A percentile compares a stretch with the other conserved stretches of the same genome.
Conservation (phyloP, 2,113 vertebrate genomes). For the Ophthalmolycus amberensis region DNA sequence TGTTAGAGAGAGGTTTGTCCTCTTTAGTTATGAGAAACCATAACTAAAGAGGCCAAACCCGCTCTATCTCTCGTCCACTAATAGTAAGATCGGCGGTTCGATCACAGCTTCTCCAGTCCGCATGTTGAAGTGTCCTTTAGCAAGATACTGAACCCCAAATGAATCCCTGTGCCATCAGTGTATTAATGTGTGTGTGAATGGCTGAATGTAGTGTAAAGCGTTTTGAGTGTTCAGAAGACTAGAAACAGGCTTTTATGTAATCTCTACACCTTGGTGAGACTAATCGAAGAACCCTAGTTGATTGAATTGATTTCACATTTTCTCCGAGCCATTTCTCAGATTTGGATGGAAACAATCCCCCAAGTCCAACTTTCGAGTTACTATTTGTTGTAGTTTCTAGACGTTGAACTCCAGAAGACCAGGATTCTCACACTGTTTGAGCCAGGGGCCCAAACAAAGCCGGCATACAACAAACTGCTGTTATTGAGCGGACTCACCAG, state of each 20-base stretch:
- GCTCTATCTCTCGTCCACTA: background rate
- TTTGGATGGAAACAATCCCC: background rate
- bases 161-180: no score
- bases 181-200: no score
- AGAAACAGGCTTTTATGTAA: background rate
- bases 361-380: background rate
- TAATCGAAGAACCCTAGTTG: background rate
- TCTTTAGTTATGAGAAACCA: background rate
- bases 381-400: background rate
- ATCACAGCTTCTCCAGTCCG: no score
- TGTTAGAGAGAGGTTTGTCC: background rate
- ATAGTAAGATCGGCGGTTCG: background rate
- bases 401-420: background rate
- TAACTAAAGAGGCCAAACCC: background rate
- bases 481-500: background rate
- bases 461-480: background rate
- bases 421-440: background rate
- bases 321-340: background rate
- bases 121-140: no score
- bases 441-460: conserved; percentile 12
- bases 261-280: background rate
- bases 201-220: background rate
- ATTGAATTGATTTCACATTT: background rate
- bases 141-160: no score
- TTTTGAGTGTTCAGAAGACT: background rate